Base-by-base conservation (phyloP, 2,113 vertebrate species). In the Apodemus sylvaticus region DNA sequence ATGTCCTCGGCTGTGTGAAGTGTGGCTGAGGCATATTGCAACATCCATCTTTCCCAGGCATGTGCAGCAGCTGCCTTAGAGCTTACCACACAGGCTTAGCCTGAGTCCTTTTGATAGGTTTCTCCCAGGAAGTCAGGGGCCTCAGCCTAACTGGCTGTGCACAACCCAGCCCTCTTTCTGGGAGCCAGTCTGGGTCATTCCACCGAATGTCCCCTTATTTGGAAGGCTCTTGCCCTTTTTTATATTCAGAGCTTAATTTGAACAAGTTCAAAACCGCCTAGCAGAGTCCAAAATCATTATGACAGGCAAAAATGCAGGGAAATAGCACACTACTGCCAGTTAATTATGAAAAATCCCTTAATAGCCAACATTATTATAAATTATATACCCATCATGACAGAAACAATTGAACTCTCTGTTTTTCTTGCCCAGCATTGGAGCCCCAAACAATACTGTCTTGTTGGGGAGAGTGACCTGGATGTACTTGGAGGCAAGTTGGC, bases 311-410 rank as follows among this genome's bases (percentile, higher is more conserved):
- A 73, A 78, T 19, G 87, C 96, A 97, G 94, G 78, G 93, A 94
- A 97, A 97, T 95, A 95, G 93, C 96, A 96, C 97, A 94, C 92
- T 89, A 87, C 97, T 97, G 96, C 94, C 86, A 93, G 97, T 96
- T 98, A 98, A 98, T 98, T 87, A 97, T 94, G 76, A 96, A 95
- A 97, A 98, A 98, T 98, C 98, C 98, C 97, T 98, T 98, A 98
- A 98, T 98, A 95, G 96, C 97, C 96, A 94, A 89, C 97, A 98
- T 98, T 98, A 98, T 97, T 98, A 95, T 97, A 97, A 98, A 98
- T 98, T 86, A 97, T 77, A 48, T 0, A 90, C 91, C 94, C 98
- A 97, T 97, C 96, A 97, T 77, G 97, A 96, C 94, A 71, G 93
- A 97, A 90, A 98, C 98, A 98, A 98, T 96, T 36, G 95, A 97